These are phyloP conservation scores for Ophion costatus DNA, from an alignment of 2,888 invertebrate species.

Conservation along the genomic window DNA sequence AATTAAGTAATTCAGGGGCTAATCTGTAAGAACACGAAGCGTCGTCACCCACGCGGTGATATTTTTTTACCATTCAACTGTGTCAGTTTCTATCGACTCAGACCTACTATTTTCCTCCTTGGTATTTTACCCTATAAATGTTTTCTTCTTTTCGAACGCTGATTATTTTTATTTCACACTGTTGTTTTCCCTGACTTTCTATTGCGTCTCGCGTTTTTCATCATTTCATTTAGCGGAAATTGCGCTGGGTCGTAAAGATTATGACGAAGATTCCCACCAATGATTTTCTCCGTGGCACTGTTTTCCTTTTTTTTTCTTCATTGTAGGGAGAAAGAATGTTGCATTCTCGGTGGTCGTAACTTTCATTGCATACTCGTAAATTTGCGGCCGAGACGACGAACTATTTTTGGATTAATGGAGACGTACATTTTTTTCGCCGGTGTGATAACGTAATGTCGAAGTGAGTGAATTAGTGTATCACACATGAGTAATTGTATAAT, in stretches of 20 bases:
- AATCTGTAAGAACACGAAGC: slow-evolving; percentile 31
- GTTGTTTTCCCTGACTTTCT: not conserved
- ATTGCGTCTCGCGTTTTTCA: not conserved
- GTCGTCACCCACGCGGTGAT: not conserved
- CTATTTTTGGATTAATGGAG: slow-evolving; percentile 17
- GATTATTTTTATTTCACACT: slow-evolving; percentile 8
- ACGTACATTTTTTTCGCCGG: slow-evolving; percentile 7
- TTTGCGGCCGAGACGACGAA: slow-evolving; percentile 24
- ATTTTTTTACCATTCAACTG: not conserved
- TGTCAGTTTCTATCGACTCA: slow-evolving; percentile 10
- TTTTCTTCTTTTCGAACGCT: slow-evolving; percentile 25
- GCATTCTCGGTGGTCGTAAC: not conserved
- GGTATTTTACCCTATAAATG: slow-evolving; percentile 22
- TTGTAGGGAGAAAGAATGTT: not conserved
- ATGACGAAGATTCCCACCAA: slow-evolving; percentile 11
- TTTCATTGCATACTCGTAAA: slow-evolving; percentile 22
- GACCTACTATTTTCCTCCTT: slow-evolving; percentile 19
- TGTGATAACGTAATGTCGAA: slow-evolving; percentile 10
- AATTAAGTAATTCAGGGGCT: slow-evolving; percentile 49
- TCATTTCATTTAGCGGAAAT: slow-evolving; percentile 4
- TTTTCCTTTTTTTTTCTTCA: not conserved
- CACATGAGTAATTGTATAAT: slow-evolving; percentile 53
- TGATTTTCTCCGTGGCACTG: not conserved
- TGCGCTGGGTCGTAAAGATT: not conserved
- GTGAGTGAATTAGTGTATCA: slow-evolving; percentile 34